These are phyloP conservation scores for Eucera pruinosa DNA, from an alignment of 2,888 invertebrate species.

Conservation along the genomic window DNA sequence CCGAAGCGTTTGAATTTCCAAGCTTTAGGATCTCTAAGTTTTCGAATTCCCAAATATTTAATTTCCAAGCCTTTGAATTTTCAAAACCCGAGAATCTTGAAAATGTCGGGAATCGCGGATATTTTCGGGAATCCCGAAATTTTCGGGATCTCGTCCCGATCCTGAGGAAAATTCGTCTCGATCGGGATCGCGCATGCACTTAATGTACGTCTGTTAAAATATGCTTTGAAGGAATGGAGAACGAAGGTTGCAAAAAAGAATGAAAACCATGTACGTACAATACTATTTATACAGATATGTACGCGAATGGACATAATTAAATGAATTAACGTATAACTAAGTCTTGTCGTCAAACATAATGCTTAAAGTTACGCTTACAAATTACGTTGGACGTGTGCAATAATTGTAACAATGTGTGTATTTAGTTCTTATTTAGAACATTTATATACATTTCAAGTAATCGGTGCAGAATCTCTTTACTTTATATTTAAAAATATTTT, in stretches of 20 bases:
- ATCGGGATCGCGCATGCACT: too few relatives aligned
- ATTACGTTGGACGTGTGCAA: conserved; percentile 68
- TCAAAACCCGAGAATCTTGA: too few relatives aligned
- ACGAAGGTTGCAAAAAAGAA: not conserved
- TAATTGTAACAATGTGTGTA: conserved; percentile 64
- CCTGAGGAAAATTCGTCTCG: too few relatives aligned
- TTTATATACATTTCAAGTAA: conserved; percentile 70
- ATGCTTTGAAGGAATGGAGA: not conserved
- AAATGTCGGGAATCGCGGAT: too few relatives aligned
- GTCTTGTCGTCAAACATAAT: conserved; percentile 66
- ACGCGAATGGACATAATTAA: conserved; percentile 57
- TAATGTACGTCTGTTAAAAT: too few relatives aligned
- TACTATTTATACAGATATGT: conserved; percentile 58
- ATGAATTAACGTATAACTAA: conserved; percentile 49
- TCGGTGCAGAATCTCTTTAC: conserved; percentile 53
- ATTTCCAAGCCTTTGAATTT: too few relatives aligned
- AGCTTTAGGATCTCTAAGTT: too few relatives aligned
- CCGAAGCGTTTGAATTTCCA: too few relatives aligned
- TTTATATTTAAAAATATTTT: not conserved
- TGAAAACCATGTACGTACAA: conserved; percentile 35
- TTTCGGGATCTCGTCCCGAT: too few relatives aligned
- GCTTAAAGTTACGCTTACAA: conserved; percentile 68
- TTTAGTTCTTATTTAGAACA: conserved; percentile 51
- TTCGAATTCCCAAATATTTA: too few relatives aligned
- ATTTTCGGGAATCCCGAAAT: too few relatives aligned